These are phyloP conservation scores for Eidolon dupreanum DNA, from an alignment of 2,797 vertebrate genomes.

Conservation along the genomic window DNA sequence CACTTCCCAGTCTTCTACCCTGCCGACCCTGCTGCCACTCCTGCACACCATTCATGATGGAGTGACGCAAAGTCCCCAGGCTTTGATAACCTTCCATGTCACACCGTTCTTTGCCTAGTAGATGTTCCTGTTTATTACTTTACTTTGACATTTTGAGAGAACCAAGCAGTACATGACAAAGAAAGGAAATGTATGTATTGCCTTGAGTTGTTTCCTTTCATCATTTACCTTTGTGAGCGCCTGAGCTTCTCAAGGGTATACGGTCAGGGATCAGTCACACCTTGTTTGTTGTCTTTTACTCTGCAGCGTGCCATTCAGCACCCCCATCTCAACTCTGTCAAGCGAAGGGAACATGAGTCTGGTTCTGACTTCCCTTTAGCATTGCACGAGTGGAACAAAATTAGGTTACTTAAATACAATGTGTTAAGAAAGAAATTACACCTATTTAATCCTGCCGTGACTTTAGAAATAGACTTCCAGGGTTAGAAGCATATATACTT, in stretches of 20 bases:
- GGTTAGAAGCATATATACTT: not conserved
- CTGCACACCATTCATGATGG: not conserved
- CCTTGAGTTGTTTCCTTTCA: not conserved
- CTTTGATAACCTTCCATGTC: not conserved
- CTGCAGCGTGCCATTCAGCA: not conserved
- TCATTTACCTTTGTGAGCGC: not conserved
- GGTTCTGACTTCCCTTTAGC: not conserved
- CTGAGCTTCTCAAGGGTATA: not conserved
- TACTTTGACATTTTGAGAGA: not conserved
- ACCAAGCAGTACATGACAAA: not conserved
- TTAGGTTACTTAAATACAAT: not conserved
- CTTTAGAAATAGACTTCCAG: not conserved
- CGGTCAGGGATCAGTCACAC: not conserved
- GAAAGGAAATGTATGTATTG: not conserved
- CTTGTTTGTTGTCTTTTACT: not conserved
- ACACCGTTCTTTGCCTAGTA: not conserved
- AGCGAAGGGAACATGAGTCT: not conserved
- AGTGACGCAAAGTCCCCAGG: not conserved
- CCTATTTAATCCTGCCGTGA: not conserved
- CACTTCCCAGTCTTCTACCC: not conserved
- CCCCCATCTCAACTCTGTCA: not conserved
- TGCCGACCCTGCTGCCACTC: not conserved
- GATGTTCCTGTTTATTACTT: not conserved
- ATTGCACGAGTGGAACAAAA: not conserved
- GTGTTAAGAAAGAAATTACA: not conserved